Evolutionary conservation across 2,797 vertebrate species (phyloP), one percentile per base, ranked within the genome.

Genomic region (Chaenodraco wilsoni): DNA sequence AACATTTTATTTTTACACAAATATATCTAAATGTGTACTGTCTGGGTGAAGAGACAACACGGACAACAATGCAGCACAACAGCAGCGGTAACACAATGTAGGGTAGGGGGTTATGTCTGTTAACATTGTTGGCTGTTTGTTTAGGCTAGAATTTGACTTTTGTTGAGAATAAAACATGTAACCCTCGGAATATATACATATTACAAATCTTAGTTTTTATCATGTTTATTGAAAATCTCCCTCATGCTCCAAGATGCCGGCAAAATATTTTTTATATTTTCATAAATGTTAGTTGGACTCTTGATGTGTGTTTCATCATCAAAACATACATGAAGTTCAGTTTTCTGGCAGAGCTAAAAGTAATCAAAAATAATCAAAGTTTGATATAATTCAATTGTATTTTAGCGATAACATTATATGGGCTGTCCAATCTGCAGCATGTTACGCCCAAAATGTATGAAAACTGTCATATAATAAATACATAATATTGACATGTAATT

Each of bases 51-150:
- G 50, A 65, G 76, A 80, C 74, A 87, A 79, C 72, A 72, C 49
- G 40, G 81, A 81, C 76, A 88, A n/a, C n/a, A n/a, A n/a, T n/a
- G n/a, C n/a, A n/a, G n/a, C n/a, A n/a, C n/a, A n/a, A 67, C 70
- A 69, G 66, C 41, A 17, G 27, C 27, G 55, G 55, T 55, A 78
- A 41, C 51, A 64, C 83, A 82, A 72, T 55, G 69, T 69, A 77
- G 72, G 59, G 81, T 72, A 63, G 54, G 72, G 68, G 83, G 82
- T 79, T 80, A 77, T 82, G 83, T 64, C 80, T 70, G 67, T 73
- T 72, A 67, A 75, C 72, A 78, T 54, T 79, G 65, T 59, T 58
- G 57, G 16, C 59, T 33, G 33, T 78, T 79, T 75, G 61, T 76
- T 83, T 85, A 80, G 81, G 76, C 75, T n/a, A 57, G 19, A 77